These are phyloP conservation scores for Luffia ferchaultella DNA, from an alignment of 2,888 invertebrate genomes.

Conservation along the genomic window DNA sequence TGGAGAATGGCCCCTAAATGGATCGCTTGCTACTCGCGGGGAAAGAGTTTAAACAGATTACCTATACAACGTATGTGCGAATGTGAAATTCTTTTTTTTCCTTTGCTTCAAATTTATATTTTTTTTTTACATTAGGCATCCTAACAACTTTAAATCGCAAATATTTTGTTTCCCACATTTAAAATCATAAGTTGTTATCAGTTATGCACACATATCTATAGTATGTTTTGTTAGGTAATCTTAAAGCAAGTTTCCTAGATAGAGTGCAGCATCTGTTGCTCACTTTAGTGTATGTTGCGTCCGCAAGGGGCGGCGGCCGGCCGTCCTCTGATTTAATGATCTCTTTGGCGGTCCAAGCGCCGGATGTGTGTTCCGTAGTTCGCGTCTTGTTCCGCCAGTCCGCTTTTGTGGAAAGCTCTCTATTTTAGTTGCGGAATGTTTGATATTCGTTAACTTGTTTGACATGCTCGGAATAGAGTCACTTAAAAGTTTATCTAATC, in stretches of 20 bases:
- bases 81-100: too few relatives aligned
- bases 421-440: conserved; percentile 8
- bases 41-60: too few relatives aligned
- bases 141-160: too few relatives aligned
- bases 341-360: conserved; percentile 2
- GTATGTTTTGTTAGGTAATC: neutral
- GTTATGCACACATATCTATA: too few relatives aligned
- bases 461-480: conserved; percentile 8
- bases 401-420: conserved; percentile 5
- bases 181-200: too few relatives aligned
- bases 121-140: too few relatives aligned
- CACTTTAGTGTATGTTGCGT: neutral
- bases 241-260: neutral
- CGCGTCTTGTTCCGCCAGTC: conserved; percentile 1
- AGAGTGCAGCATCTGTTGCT: neutral
- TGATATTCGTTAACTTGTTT: conserved; percentile 9
- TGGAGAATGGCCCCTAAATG: too few relatives aligned
- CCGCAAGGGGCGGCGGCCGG: neutral
- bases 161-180: too few relatives aligned
- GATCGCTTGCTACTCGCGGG: too few relatives aligned
- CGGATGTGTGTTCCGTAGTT: conserved; percentile 8
- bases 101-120: too few relatives aligned
- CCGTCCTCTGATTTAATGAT: conserved; percentile 9
- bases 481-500: conserved; percentile 4
- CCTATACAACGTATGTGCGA: too few relatives aligned